Percentiles rank a stretch among this genome's conserved stretches.
phyloP scores from a whole-genome alignment of 2,888 invertebrate species.

The Hyposoter dolosus region DNA sequence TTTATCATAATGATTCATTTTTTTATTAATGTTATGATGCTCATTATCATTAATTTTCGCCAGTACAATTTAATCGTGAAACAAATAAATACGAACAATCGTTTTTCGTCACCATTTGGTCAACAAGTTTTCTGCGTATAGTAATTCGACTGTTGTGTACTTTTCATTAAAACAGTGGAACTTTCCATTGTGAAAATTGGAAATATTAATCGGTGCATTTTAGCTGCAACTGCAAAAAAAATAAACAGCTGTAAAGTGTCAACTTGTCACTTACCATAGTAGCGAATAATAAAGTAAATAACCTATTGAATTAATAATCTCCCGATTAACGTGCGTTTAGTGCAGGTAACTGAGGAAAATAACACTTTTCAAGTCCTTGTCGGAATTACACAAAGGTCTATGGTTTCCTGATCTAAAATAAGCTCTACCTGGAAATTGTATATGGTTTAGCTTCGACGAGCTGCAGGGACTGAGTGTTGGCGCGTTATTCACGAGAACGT shows the following conservation, averaged over 20 bases:
- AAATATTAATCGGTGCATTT: not conserved
- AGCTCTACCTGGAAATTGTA: not conserved
- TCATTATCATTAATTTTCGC: not conserved
- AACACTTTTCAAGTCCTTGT: not conserved
- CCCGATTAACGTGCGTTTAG: not conserved
- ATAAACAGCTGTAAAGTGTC: not conserved
- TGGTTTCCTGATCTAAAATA: not conserved
- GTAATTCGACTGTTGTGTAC: not conserved
- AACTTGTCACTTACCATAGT: not conserved
- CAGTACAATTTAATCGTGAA: not conserved
- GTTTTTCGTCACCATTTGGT: not conserved
- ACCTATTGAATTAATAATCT: not conserved
- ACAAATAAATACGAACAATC: not conserved
- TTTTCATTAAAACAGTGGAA: not conserved
- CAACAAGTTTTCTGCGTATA: not conserved
- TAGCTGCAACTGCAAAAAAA: not conserved
- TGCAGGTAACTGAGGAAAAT: not conserved
- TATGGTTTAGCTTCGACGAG: constrained; percentile 32
- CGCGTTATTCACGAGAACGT: constrained; percentile 21
- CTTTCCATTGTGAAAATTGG: too few relatives aligned
- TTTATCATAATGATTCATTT: constrained; percentile 21
- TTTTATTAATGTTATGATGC: constrained; percentile 58
- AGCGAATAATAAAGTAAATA: not conserved
- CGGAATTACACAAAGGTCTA: not conserved
- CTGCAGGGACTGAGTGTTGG: constrained; percentile 22